Evolutionary conservation across 2,113 vertebrate genomes (phyloP).

Genomic region (Trogon melanurus): DNA sequence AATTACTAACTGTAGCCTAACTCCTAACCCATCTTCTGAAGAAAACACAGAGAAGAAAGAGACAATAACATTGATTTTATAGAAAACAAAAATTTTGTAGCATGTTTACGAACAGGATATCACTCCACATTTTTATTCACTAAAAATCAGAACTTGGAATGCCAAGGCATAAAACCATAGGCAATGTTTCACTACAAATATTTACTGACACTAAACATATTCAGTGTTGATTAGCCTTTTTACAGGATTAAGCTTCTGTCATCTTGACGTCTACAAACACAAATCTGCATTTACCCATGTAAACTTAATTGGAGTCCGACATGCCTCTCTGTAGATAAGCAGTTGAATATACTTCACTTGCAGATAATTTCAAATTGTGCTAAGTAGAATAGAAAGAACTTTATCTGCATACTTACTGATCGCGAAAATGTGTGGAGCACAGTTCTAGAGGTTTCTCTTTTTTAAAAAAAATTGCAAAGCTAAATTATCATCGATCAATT

Average conservation of each 20-base stretch:
- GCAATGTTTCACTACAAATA: conserved; percentile 65
- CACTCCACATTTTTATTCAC: conserved; percentile 12
- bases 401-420: conserved; percentile 36
- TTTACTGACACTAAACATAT: conserved; percentile 77
- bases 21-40: neutral
- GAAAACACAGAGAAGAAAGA: neutral
- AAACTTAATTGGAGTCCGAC: conserved; percentile 73
- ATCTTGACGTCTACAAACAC: conserved; percentile 67
- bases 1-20: neutral
- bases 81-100: neutral
- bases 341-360: conserved; percentile 69
- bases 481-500: neutral
- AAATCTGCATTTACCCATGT: conserved; percentile 73
- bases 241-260: conserved; percentile 74
- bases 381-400: conserved; percentile 65
- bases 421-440: neutral
- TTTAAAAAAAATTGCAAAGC: neutral
- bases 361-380: conserved; percentile 64
- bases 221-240: conserved; percentile 77
- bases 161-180: conserved; percentile 28
- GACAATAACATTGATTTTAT: neutral
- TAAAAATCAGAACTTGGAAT: conserved; percentile 45
- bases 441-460: neutral
- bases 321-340: conserved; percentile 70
- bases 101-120: neutral